Evolutionary conservation across 1,140 invertebrate genomes (phyloP).

Genomic region (Aphelenchoides besseyi): DNA sequence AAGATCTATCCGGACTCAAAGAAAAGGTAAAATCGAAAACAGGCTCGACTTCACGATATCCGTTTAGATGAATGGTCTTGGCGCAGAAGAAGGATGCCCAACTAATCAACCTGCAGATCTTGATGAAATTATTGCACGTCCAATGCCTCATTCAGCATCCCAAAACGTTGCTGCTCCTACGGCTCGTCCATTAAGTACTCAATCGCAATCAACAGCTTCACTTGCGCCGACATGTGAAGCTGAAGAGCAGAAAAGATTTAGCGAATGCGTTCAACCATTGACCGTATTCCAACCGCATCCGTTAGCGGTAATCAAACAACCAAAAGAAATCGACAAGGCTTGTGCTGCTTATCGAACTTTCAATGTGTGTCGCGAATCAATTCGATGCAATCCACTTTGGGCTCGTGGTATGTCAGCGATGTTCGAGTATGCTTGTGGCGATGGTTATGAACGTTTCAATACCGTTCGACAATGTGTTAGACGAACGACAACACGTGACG

Average conservation of each 20-base stretch:
- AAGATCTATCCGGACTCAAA: constrained; percentile 47
- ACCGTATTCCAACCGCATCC: constrained; percentile 60
- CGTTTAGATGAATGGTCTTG: constrained; percentile 53
- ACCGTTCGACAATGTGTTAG: constrained; percentile 52
- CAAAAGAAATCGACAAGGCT: constrained; percentile 54
- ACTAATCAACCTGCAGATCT: constrained; percentile 45
- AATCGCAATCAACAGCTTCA: constrained; percentile 30
- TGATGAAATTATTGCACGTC: constrained; percentile 48
- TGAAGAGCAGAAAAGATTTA: constrained; percentile 51
- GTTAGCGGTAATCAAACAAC: constrained; percentile 57
- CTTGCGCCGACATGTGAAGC: constrained; percentile 44
- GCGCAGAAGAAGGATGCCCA: constrained; percentile 60
- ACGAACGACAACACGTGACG: constrained; percentile 35
- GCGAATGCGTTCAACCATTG: constrained; percentile 50
- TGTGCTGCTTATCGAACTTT: constrained; percentile 54
- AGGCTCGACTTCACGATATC: constrained; percentile 19
- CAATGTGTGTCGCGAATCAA: constrained; percentile 41
- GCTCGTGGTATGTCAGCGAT: constrained; percentile 59
- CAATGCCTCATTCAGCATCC: constrained; percentile 22
- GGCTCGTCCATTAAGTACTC: not conserved
- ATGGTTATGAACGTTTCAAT: constrained; percentile 43
- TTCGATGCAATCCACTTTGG: constrained; percentile 49
- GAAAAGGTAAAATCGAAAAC: constrained; percentile 33
- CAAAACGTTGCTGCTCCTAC: not conserved
- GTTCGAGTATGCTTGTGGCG: constrained; percentile 58